Conservation (phyloP, 2,888 invertebrate genomes). For the Ischnus inquisitorius region DNA sequence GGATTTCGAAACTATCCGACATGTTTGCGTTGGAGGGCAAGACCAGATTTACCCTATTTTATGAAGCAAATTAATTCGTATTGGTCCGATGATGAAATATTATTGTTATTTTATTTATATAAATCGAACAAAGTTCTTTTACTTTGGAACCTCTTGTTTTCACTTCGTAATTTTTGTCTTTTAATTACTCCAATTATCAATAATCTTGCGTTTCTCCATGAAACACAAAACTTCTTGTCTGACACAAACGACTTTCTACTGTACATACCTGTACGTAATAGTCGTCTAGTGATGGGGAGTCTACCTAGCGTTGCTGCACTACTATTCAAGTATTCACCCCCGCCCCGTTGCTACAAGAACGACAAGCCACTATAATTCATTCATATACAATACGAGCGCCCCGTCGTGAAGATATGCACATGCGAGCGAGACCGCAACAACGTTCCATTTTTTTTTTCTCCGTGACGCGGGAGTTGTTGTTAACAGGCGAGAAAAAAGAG, state of each 20-base stretch:
- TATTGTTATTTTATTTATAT: too few species aligned
- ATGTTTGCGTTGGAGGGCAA: neutral
- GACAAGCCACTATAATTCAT: constrained; percentile 57
- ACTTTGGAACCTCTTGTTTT: too few species aligned
- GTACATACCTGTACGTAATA: constrained; percentile 18
- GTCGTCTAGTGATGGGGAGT: constrained; percentile 23
- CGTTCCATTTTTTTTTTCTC: constrained; percentile 28
- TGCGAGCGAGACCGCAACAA: constrained; percentile 13
- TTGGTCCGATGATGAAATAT: too few species aligned
- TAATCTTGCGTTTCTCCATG: too few species aligned
- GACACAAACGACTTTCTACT: neutral
- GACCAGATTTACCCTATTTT: too few species aligned
- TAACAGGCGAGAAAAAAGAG: constrained; percentile 37
- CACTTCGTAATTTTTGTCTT: too few species aligned
- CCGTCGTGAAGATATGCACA: constrained; percentile 24
- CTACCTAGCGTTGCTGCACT: constrained; percentile 34
- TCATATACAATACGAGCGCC: constrained; percentile 47
- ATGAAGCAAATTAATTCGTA: too few species aligned
- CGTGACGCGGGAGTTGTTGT: constrained; percentile 8
- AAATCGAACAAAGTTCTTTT: too few species aligned
- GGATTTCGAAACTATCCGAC: neutral
- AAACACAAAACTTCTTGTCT: neutral
- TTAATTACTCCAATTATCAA: too few species aligned
- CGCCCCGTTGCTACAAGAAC: constrained; percentile 38
- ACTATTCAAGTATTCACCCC: constrained; percentile 38